These are phyloP conservation scores for Diploptera punctata DNA, from an alignment of 2,888 invertebrate species.

Conservation along the genomic window DNA sequence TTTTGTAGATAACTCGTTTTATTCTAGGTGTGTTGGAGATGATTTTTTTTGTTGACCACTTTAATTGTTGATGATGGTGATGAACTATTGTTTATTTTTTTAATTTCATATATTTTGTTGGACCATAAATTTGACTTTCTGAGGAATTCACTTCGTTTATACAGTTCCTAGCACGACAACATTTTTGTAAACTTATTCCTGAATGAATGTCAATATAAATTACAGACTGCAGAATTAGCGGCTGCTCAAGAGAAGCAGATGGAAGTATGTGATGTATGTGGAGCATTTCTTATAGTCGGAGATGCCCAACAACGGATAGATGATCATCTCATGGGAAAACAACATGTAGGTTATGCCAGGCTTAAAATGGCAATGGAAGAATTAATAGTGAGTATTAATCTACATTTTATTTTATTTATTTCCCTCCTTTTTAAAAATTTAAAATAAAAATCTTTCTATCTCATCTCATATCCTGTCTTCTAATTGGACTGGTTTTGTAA, in stretches of 20 bases:
- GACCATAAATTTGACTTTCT: not conserved
- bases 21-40: too few relatives aligned
- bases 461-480: too few relatives aligned
- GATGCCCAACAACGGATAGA: conserved; percentile 98
- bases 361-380: conserved; percentile 64
- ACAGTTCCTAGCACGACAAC: not conserved
- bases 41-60: too few relatives aligned
- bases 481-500: too few relatives aligned
- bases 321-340: conserved; percentile 98
- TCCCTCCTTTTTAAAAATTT: too few relatives aligned
- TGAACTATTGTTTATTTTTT: too few relatives aligned
- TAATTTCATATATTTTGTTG: not conserved
- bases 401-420: too few relatives aligned
- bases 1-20: too few relatives aligned
- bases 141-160: not conserved
- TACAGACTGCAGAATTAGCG: conserved; percentile 75
- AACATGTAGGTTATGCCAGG: conserved; percentile 90
- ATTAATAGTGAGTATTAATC: conserved; percentile 58
- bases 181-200: too few relatives aligned
- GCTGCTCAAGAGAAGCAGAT: conserved; percentile 95
- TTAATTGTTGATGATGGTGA: too few relatives aligned
- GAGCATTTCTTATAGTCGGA: conserved; percentile 98
- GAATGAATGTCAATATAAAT: not conserved
- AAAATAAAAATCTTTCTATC: too few relatives aligned
- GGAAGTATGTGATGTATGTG: conserved; percentile 99